Base-by-base conservation (phyloP, 2,113 vertebrate genomes). In the Cololabis saira region DNA sequence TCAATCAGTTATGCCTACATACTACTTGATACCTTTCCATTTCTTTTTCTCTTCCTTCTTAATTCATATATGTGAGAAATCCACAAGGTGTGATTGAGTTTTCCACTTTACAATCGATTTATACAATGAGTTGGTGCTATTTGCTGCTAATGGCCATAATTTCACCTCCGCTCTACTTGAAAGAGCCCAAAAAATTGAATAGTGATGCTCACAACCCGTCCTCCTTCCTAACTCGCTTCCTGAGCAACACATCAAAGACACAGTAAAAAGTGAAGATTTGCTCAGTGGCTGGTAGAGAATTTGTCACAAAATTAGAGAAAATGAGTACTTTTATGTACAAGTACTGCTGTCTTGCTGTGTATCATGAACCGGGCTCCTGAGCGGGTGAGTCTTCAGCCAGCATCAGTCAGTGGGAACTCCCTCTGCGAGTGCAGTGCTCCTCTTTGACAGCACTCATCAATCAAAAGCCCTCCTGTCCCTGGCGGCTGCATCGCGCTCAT, bases 61-160 rank as follows among this genome's bases (percentile, higher is more conserved):
- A 6, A 18, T n/a, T 10, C 6, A 47, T 47, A 10, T 12, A 37
- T 37, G 33, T 14, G 16, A n/a, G 43, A 45, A n/a, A 45, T n/a
- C n/a, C 43, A 45, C 15, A 15, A n/a, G 17, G 3, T 37, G 24
- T 76, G 47, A 65, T 42, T 53, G 11, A 45, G 19, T 78, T 66
- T 61, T 27, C 16, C 52, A 16, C 30, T 68, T 40, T 64, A 44
- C 57, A 45, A 33, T 69, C 60, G 63, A 12, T 72, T 69, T 44
- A 56, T 55, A 57, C 24, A 65, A 55, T 70, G 3, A 44, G 62
- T 63, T 58, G 15, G 21, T 74, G 73, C 61, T 40, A n/a, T 82
- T 74, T 75, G 17, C 33, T 22, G 43, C 49, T 72, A 82, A 78
- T 75, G 58, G 33, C 56, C 52, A 14, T 83, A 76, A 82, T 73